Evolutionary conservation across 2,888 invertebrate species (phyloP), one percentile per base, ranked within the genome.

Genomic region (Hipparchia sbordonii): DNA sequence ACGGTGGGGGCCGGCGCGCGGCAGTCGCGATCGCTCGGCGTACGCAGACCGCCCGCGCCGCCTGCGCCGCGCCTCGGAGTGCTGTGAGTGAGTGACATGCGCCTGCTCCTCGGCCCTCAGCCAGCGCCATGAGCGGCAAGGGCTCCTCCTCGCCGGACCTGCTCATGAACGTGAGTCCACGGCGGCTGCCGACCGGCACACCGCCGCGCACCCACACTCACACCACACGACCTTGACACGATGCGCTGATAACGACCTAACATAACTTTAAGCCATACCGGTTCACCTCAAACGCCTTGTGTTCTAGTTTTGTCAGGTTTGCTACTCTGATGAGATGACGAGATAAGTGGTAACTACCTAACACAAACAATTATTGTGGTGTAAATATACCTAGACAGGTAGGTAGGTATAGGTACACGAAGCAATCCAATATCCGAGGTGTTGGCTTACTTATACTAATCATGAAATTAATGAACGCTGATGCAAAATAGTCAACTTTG

Each of bases 121-220:
- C 39, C 59, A 60, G 59, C 59, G 69, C 61, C 86, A 92, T 91
- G 91, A 90, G 89, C 87, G 91, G 93, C 88, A 93, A 94, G 89
- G 89, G 87, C 85, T 90, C 91, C 82, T 89, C 91, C 87, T 92
- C 93, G 81, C 92, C 89, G 87, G 92, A 94, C 89, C 93, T 92
- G 86, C 94, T 94, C 91, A 93, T 94, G 93, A 94, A 94, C 92
- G 94, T 94, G 92, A 94, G 94, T 94, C 85, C 85, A 78, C 74
- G 72, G 74, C 75, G 78, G 71, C 75, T 69, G 76, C 74, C 74
- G 73, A 23, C 23, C 23, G 23, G 23, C 23, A 78, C 80, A 54
- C 76, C 70, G 65, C 71, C 70, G 69, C 69, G 62, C 60, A 51
- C 77, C 70, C 66, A 73, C 51, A 51, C 70, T 48, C 51, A 59